phyloP scores from a whole-genome alignment of 2,888 invertebrate genomes.

The Drosophila falleni region DNA sequence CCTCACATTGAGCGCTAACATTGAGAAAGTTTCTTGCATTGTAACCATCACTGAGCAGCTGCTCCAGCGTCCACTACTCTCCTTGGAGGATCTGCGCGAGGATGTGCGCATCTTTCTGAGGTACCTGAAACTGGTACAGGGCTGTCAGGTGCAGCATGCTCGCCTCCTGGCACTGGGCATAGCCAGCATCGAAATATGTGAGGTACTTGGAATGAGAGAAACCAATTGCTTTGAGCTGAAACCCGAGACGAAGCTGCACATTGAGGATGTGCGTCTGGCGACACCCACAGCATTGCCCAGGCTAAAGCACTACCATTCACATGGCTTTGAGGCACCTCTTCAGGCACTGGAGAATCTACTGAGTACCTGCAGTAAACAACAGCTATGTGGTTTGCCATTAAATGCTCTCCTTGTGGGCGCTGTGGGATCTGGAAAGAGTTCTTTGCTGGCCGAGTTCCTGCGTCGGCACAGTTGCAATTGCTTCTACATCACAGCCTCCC shows the following conservation, averaged over 20 bases:
- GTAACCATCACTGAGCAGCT: constrained; percentile 50
- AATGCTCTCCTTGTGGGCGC: constrained; percentile 86
- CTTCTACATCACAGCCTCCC: constrained; percentile 85
- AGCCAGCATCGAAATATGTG: constrained; percentile 56
- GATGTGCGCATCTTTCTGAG: constrained; percentile 50
- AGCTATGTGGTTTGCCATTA: constrained; percentile 46
- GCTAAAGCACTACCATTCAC: constrained; percentile 21
- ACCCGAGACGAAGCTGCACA: constrained; percentile 51
- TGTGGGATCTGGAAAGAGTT: constrained; percentile 88
- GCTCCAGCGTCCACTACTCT: constrained; percentile 27
- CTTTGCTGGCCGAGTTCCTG: constrained; percentile 86
- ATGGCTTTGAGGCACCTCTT: constrained; percentile 72
- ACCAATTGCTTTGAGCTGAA: constrained; percentile 56
- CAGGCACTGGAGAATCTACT: constrained; percentile 72
- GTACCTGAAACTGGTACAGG: constrained; percentile 44
- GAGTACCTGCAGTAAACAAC: constrained; percentile 8
- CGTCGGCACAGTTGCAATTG: constrained; percentile 85
- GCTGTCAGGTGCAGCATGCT: constrained; percentile 55
- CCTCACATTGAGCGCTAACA: not conserved
- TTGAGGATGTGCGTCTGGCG: constrained; percentile 69
- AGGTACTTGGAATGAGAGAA: constrained; percentile 26
- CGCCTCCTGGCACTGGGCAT: constrained; percentile 64
- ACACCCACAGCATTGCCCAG: not conserved
- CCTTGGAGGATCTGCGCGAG: constrained; percentile 34
- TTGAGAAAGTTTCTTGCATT: constrained; percentile 38